phyloP scores from a whole-genome alignment of 2,797 vertebrate species.

The Hydrophis major region DNA sequence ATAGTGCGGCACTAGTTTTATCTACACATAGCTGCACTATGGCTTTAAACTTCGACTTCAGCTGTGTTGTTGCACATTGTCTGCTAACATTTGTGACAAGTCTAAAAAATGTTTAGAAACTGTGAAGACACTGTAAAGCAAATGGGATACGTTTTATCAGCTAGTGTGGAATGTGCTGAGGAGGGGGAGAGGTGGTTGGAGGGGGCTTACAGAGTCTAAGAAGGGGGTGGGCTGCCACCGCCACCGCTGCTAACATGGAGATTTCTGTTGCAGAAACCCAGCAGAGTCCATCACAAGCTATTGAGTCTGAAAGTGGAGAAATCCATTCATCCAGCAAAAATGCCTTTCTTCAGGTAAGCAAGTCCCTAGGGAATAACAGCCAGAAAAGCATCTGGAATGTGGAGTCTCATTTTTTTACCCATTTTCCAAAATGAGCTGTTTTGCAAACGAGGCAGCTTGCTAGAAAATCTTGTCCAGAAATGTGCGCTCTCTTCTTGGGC shows the following conservation, averaged over 20 bases:
- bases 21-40: slow-evolving; percentile 48
- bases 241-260: slow-evolving; percentile 2
- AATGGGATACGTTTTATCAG: slow-evolving; percentile 31
- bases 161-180: slow-evolving; percentile 24
- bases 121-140: slow-evolving; percentile 53
- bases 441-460: slow-evolving; percentile 4
- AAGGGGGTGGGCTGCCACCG: neutral
- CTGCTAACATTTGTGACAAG: slow-evolving; percentile 56
- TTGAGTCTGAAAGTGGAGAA: slow-evolving; percentile 61
- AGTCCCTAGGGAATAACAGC: slow-evolving; percentile 10
- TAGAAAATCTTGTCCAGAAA: neutral
- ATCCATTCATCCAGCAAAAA: slow-evolving; percentile 44
- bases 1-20: slow-evolving; percentile 48
- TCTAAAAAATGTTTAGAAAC: slow-evolving; percentile 60
- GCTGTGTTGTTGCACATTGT: slow-evolving; percentile 52
- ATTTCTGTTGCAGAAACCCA: slow-evolving; percentile 74
- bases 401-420: slow-evolving; percentile 13
- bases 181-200: neutral
- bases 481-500: slow-evolving; percentile 4
- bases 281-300: slow-evolving; percentile 60
- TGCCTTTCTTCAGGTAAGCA: slow-evolving; percentile 62
- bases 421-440: slow-evolving; percentile 15
- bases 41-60: slow-evolving; percentile 56
- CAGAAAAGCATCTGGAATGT: slow-evolving; percentile 25
- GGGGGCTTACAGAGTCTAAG: neutral